Evolutionary conservation across 2,797 vertebrate species (phyloP), one percentile per base, ranked within the genome.

Genomic region (Ataeniobius toweri): DNA sequence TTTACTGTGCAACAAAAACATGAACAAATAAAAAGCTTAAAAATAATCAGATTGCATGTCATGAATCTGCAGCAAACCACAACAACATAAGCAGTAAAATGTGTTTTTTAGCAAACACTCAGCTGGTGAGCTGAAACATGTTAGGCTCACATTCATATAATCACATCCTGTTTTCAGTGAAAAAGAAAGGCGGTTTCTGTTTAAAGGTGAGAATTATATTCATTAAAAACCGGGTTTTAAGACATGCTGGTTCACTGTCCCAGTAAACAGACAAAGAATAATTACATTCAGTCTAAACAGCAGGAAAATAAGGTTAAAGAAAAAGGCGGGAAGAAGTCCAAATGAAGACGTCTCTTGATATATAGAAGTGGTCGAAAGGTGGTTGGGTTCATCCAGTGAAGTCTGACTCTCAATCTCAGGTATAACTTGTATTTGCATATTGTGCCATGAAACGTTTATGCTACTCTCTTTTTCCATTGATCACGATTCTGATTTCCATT

Each of bases 21-120:
- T 39, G 31, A 75, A 61, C 9, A 50, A 78, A 69, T 18, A 41
- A 55, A 48, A 75, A 31, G 68, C 24, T 8, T n/a, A 13, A 46
- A 69, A 69, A 46, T 46, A 69, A 16, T 73, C n/a, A 44, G 31
- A 51, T 65, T 58, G 48, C 24, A 41, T 67, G 39, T 69, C 63
- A 22, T 69, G 36, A 58, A 69, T 46, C 73, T 75, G 79, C 48
- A 55, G 24, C 56, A 71, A 80, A 71, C 67, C 79, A 80, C 78
- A 46, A 68, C 36, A 73, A 59, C 51, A 58, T 18, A 65, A 78
- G 73, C 46, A 48, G 9, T 9, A 61, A 46, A 71, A 39, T 2
- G 16, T 26, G 55, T 48, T 48, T 5, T 50, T 50, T 61, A 10
- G 28, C n/a, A 48, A 50, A 51, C 28, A 28, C 70, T 26, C n/a